These are phyloP conservation scores for Rhopalosiphum maidis DNA, from an alignment of 1,140 invertebrate genomes.

Conservation along the genomic window DNA sequence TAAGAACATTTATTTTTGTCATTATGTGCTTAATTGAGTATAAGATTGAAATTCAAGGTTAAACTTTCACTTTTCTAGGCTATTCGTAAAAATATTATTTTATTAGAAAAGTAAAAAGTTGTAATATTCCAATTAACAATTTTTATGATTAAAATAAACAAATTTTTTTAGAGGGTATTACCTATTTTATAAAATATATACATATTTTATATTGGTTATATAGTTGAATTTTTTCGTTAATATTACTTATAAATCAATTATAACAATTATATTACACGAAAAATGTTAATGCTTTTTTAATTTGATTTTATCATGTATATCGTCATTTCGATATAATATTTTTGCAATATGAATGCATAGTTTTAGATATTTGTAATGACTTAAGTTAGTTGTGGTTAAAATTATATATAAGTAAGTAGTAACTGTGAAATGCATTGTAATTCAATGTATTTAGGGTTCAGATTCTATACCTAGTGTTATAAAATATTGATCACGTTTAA, in stretches of 20 bases:
- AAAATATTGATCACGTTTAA: background rate
- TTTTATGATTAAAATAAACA: background rate
- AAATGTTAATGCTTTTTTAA: too few species aligned
- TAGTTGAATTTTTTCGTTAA: too few species aligned
- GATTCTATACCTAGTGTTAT: background rate
- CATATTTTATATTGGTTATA: background rate
- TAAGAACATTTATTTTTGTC: background rate
- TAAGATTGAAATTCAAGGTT: background rate
- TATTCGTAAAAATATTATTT: background rate
- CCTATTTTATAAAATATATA: background rate
- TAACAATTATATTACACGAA: too few species aligned
- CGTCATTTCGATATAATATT: background rate
- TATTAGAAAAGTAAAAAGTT: background rate
- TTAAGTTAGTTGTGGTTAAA: background rate
- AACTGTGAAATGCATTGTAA: background rate
- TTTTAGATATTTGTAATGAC: background rate
- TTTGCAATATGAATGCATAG: background rate
- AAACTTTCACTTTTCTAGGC: constrained; percentile 39
- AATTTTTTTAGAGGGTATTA: background rate
- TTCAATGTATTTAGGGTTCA: background rate
- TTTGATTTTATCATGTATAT: too few species aligned
- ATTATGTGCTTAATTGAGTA: background rate
- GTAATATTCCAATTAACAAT: background rate
- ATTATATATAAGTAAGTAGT: background rate
- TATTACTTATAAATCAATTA: too few species aligned